phyloP scores from a whole-genome alignment of 1,140 invertebrate genomes.

The Macrosteles quadrilineatus region DNA sequence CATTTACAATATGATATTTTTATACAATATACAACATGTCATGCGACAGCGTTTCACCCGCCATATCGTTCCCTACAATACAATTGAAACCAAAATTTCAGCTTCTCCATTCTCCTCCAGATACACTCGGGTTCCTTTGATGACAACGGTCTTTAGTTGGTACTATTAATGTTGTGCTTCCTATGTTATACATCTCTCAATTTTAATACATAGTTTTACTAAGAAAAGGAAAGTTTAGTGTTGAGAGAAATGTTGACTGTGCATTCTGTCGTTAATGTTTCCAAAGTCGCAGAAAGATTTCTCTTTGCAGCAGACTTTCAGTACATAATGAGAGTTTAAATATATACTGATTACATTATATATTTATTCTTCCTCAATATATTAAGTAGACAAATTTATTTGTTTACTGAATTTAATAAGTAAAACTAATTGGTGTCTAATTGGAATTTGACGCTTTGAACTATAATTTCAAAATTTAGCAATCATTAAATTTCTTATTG shows the following conservation, averaged over 20 bases:
- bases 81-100: constrained; percentile 5
- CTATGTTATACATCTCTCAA: constrained; percentile 30
- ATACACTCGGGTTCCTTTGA: constrained; percentile 26
- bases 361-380: constrained; percentile 21
- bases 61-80: not conserved
- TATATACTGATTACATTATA: constrained; percentile 7
- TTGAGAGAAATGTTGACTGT: not conserved
- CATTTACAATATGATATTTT: constrained; percentile 22
- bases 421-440: constrained; percentile 18
- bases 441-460: too few species aligned
- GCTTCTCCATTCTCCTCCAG: constrained; percentile 15
- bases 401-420: constrained; percentile 24
- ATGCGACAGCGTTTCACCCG: not conserved
- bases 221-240: constrained; percentile 1
- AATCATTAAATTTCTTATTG: too few species aligned
- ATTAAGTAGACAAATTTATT: constrained; percentile 21
- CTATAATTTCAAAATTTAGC: too few species aligned
- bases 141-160: constrained; percentile 29
- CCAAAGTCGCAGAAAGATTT: not conserved
- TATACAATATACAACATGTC: constrained; percentile 19
- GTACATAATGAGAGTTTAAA: constrained; percentile 5
- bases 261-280: constrained; percentile 17
- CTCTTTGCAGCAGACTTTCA: not conserved
- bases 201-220: constrained; percentile 27
- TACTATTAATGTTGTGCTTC: constrained; percentile 31